Base-by-base conservation (phyloP, 2,888 invertebrate genomes). In the Lampropteryx suffumata region DNA sequence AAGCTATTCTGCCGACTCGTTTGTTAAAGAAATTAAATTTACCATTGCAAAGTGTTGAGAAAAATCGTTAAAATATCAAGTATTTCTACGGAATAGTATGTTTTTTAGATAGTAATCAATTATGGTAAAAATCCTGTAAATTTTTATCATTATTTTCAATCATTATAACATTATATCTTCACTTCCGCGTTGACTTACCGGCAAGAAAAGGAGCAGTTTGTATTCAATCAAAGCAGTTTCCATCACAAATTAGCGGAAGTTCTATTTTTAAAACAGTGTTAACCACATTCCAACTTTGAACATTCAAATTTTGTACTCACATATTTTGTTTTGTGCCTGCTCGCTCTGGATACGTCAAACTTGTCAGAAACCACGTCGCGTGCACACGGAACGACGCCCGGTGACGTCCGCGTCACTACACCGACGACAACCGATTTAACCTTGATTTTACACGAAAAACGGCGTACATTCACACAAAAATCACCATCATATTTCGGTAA, bases 401-500 rank as follows among this genome's bases (percentile, higher is more conserved):
- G 64, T 71, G 71, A 73, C 78, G 73, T 66, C 74, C 77, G 76
- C 76, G 78, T 72, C 70, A 68, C 72, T 59, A 65, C 72, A 71
- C 69, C 73, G 78, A 69, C 76, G 73, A 72, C 68, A 70, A 64
- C 64, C 73, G 72, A 70, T 71, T 70, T 71, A 76, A 67, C 72
- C 64, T 71, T 69, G 70, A 74, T 82, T 84, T 80, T 73, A 73
- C 82, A 75, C 76, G 72, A 76, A 87, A 83, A 83, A 84, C 73
- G 79, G 79, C 81, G 73, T 79, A 74, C 71, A 82, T 82, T 81
- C 76, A 78, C 84, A 79, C 79, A 79, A 85, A 83, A 84, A 84
- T 76, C 83, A 81, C 82, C 71, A 75, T 72, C 73, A 81, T 83
- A 84, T 86, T 90, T 89, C 84, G 88, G 89, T 87, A 89, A 90